phyloP scores from a whole-genome alignment of 2,113 vertebrate genomes.

The Lepisosteus oculatus region DNA sequence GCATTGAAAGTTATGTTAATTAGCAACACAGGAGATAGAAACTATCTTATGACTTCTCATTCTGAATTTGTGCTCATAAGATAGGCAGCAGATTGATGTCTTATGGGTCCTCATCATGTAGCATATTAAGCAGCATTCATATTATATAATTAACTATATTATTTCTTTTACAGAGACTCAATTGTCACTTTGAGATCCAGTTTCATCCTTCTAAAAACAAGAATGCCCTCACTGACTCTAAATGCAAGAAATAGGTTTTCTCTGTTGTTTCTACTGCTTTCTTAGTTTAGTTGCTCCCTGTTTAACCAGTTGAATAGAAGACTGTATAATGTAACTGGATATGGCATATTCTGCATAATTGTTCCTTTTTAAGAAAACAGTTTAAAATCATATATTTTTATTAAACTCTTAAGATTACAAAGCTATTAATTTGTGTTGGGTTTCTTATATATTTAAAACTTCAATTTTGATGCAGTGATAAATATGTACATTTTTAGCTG shows the following conservation, averaged over 20 bases:
- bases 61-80: too few species aligned
- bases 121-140: too few species aligned
- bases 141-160: too few species aligned
- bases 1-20: too few species aligned
- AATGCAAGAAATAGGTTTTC: conserved; percentile 27
- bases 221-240: conserved; percentile 2
- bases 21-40: too few species aligned
- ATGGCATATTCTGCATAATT: not conserved
- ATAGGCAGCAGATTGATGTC: too few species aligned
- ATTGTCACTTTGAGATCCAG: conserved; percentile 45
- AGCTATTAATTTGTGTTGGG: not conserved
- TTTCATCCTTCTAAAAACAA: conserved; percentile 29
- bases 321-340: not conserved
- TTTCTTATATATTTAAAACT: conserved; percentile 2
- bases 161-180: conserved; percentile 40
- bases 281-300: too few species aligned
- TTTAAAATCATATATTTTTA: not conserved
- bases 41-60: too few species aligned
- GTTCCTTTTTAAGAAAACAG: not conserved
- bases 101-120: too few species aligned
- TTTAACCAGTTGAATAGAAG: not conserved
- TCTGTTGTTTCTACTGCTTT: too few species aligned
- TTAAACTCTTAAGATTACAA: not conserved
- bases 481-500: not conserved
- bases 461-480: not conserved